Conservation (phyloP, 2,113 vertebrate species). For the Ranitomeya imitator region DNA sequence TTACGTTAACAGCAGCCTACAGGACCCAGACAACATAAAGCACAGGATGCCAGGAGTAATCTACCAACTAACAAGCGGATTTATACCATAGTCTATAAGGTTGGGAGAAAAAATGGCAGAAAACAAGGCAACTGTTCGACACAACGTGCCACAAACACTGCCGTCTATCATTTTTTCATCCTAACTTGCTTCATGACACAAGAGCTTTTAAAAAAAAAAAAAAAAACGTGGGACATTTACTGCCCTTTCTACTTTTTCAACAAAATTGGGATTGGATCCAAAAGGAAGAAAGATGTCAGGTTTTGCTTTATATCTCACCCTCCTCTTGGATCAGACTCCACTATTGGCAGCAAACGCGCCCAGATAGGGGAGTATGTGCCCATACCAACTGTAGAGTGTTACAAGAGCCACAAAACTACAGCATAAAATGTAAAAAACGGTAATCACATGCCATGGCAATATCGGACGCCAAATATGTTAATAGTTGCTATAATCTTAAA, state of each 20-base stretch:
- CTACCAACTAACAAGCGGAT: neutral
- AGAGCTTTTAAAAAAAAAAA: neutral
- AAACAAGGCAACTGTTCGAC: neutral
- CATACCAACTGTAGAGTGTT: neutral
- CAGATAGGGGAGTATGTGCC: neutral
- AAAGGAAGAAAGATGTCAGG: neutral
- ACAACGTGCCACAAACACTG: neutral
- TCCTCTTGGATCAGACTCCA: neutral
- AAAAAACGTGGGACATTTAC: neutral
- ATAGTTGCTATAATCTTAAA: neutral
- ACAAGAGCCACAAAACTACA: neutral
- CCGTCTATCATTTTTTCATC: neutral
- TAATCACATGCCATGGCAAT: neutral
- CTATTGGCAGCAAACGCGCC: neutral
- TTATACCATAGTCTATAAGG: neutral
- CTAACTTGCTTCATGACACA: neutral
- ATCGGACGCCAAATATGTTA: neutral
- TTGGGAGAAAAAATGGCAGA: neutral
- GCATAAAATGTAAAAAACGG: neutral
- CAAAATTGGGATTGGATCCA: neutral
- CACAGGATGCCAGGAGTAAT: neutral
- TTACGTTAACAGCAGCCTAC: neutral
- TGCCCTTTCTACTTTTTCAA: neutral
- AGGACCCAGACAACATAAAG: neutral
- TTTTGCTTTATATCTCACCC: neutral